phyloP scores from a whole-genome alignment of 2,888 invertebrate genomes.

The Sceliomorpha sp. region DNA sequence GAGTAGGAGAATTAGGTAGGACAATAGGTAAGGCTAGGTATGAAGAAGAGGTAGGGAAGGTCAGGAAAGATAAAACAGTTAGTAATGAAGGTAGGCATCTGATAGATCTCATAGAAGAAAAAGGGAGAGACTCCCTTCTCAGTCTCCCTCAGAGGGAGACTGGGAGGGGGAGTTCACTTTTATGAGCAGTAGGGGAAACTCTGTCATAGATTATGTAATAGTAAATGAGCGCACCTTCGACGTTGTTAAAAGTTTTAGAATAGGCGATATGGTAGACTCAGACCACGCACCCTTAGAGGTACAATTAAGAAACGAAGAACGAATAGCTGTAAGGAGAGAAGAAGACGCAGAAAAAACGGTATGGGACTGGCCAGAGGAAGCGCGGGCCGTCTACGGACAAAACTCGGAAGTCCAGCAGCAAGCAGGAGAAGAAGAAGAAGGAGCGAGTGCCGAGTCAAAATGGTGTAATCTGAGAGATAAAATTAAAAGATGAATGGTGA shows the following conservation, averaged over 20 bases:
- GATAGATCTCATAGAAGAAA: not conserved
- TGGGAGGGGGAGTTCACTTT: slow-evolving; percentile 1
- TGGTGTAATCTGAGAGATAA: not conserved
- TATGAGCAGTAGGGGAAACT: not conserved
- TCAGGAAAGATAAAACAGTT: not conserved
- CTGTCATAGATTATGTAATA: slow-evolving; percentile 1
- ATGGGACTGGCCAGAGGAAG: not conserved
- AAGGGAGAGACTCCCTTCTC: not conserved
- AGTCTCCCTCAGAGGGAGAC: not conserved
- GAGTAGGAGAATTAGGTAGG: not conserved
- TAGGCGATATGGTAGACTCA: not conserved
- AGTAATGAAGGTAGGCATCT: not conserved
- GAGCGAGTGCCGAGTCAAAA: too few relatives aligned
- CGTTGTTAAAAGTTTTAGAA: not conserved
- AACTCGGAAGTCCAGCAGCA: not conserved
- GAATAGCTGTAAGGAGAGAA: not conserved
- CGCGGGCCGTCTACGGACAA: not conserved
- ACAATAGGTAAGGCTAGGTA: not conserved
- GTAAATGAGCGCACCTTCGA: not conserved
- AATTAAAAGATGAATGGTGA: not conserved
- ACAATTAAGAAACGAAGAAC: slow-evolving; percentile 1
- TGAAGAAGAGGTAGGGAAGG: not conserved
- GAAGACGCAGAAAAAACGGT: not conserved
- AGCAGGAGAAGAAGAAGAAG: too few relatives aligned
- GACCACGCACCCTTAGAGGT: slow-evolving; percentile 1